Percentiles rank a stretch among this genome's conserved stretches.
Evolutionary conservation across 2,888 invertebrate genomes (phyloP).

Genomic region (Aelia acuminata): DNA sequence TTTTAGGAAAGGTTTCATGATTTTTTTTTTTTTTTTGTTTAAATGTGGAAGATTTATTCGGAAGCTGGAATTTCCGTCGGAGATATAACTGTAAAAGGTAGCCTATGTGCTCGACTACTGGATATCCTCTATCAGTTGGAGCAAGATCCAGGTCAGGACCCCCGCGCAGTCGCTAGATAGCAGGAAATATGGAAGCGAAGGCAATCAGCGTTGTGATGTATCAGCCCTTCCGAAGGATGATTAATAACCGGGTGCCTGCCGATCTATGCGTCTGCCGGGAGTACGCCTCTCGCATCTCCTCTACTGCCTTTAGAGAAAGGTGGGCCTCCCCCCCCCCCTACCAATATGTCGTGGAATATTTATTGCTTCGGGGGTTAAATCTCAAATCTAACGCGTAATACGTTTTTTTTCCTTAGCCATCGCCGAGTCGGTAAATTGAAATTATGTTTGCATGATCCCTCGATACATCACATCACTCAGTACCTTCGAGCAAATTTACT

Average conservation of each 20-base stretch:
- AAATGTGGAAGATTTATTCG: no score
- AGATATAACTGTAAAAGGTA: no score
- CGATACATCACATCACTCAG: no score
- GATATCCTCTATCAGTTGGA: background rate
- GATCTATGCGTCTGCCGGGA: conserved; percentile 3
- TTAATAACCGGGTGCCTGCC: background rate
- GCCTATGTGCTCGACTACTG: background rate
- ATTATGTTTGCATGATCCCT: no score
- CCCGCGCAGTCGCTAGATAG: background rate
- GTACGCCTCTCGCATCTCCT: background rate
- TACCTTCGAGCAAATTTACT: no score
- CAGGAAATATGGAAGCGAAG: conserved; percentile 33
- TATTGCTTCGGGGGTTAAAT: background rate
- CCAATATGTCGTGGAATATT: background rate
- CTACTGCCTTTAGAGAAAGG: background rate
- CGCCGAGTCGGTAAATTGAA: background rate
- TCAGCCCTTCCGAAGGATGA: conserved; percentile 36
- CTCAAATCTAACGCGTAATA: background rate
- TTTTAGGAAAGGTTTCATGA: no score
- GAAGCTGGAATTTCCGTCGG: no score
- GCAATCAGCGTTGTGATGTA: conserved; percentile 37
- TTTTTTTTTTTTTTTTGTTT: no score
- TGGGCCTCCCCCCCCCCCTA: background rate
- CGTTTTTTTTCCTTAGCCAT: background rate
- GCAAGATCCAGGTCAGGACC: background rate